These are phyloP conservation scores for Scortum barcoo DNA, from an alignment of 2,113 vertebrate species.

Conservation along the genomic window DNA sequence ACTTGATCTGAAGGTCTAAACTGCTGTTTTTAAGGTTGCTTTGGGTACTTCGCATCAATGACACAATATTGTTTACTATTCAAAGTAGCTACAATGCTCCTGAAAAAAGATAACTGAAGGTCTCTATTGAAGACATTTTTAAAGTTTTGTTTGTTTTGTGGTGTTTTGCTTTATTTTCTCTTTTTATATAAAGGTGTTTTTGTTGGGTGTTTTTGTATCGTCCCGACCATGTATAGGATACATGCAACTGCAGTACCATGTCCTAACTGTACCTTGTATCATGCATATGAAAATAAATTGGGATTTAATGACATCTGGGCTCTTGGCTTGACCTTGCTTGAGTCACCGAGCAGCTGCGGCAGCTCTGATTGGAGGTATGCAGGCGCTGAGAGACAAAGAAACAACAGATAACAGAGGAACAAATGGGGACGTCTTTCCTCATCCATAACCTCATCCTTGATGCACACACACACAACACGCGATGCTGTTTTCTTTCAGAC, in stretches of 20 bases:
- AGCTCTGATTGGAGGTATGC: neutral
- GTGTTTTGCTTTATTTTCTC: slow-evolving; percentile 42
- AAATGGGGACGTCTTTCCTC: slow-evolving; percentile 1
- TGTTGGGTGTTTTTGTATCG: slow-evolving; percentile 65
- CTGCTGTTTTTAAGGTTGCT: slow-evolving; percentile 30
- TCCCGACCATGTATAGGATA: slow-evolving; percentile 62
- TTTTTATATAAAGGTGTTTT: slow-evolving; percentile 71
- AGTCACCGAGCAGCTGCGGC: slow-evolving; percentile 32
- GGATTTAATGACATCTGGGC: slow-evolving; percentile 58
- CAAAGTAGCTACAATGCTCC: slow-evolving; percentile 45
- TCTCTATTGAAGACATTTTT: slow-evolving; percentile 42
- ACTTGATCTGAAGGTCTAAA: neutral
- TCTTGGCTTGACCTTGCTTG: slow-evolving; percentile 58
- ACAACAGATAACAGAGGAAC: neutral
- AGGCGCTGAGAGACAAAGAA: slow-evolving; percentile 35
- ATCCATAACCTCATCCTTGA: neutral
- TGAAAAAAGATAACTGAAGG: slow-evolving; percentile 14
- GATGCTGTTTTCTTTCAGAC: neutral
- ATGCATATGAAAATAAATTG: slow-evolving; percentile 81
- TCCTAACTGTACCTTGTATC: slow-evolving; percentile 77
- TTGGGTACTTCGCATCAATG: slow-evolving; percentile 41
- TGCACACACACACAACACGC: neutral
- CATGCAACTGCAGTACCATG: slow-evolving; percentile 65
- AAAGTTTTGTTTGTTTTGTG: slow-evolving; percentile 34
- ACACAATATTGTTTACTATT: slow-evolving; percentile 32